Evolutionary conservation across 2,797 vertebrate species (phyloP).

Genomic region (Rachycentron canadum): DNA sequence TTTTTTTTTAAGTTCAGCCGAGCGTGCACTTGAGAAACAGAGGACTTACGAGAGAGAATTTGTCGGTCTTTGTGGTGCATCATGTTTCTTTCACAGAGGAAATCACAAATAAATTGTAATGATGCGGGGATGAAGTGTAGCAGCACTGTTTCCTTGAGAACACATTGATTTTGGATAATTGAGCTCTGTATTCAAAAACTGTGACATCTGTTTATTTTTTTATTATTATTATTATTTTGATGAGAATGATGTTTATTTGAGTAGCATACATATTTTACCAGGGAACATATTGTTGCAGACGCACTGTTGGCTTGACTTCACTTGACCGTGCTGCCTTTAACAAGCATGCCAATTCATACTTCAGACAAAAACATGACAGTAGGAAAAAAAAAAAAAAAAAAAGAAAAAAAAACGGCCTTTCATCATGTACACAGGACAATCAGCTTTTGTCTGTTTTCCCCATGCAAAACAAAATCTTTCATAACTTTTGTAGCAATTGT

Average conservation of each 20-base stretch:
- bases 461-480: neutral
- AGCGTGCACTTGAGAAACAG: slow-evolving; percentile 11
- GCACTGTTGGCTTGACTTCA: slow-evolving; percentile 68
- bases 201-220: slow-evolving; percentile 55
- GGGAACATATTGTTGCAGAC: slow-evolving; percentile 52
- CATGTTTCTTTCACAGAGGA: slow-evolving; percentile 43
- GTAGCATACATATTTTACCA: slow-evolving; percentile 70
- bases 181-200: slow-evolving; percentile 35
- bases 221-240: slow-evolving; percentile 32
- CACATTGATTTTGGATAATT: slow-evolving; percentile 48
- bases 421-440: slow-evolving; percentile 4
- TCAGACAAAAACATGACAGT: slow-evolving; percentile 49
- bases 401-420: slow-evolving; percentile 4
- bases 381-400: too few relatives aligned
- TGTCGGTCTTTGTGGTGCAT: slow-evolving; percentile 33
- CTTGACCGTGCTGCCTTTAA: slow-evolving; percentile 50
- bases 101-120: slow-evolving; percentile 38
- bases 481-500: slow-evolving; percentile 9
- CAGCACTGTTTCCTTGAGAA: slow-evolving; percentile 10
- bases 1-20: slow-evolving; percentile 25
- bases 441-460: neutral
- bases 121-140: slow-evolving; percentile 22
- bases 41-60: slow-evolving; percentile 27
- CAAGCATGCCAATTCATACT: slow-evolving; percentile 53
- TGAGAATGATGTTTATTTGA: slow-evolving; percentile 67